Evolutionary conservation across 2,888 invertebrate species (phyloP).

Genomic region (Plemyria rubiginata): DNA sequence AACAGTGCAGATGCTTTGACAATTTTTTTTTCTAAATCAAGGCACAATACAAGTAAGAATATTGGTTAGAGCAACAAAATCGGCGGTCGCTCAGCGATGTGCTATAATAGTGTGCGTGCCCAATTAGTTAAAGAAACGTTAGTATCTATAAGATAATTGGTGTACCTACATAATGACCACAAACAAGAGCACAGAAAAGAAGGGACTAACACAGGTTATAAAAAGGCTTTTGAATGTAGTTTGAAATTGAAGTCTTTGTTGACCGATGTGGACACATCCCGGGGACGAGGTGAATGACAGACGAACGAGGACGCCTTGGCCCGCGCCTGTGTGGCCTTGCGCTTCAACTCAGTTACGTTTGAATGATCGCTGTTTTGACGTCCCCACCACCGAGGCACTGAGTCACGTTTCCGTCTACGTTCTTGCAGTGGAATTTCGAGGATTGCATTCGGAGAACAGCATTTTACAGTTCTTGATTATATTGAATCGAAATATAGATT

Average conservation of each 20-base stretch:
- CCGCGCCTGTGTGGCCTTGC: conserved; percentile 49
- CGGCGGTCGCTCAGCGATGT: no score
- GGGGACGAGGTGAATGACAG: conserved; percentile 29
- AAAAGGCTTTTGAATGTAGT: no score
- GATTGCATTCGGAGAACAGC: conserved; percentile 5
- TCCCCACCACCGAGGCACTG: conserved; percentile 54
- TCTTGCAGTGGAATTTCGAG: conserved; percentile 24
- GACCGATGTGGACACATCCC: conserved; percentile 1
- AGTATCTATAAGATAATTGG: no score
- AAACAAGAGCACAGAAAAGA: no score
- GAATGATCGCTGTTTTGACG: conserved; percentile 64
- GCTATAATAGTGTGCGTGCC: no score
- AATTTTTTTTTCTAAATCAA: no score
- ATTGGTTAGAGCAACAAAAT: no score
- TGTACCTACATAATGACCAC: no score
- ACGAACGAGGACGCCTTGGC: conserved; percentile 25
- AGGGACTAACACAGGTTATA: no score
- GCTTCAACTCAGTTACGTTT: conserved; percentile 59
- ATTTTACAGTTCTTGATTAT: neutral
- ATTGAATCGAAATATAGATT: neutral
- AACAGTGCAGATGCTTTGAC: no score
- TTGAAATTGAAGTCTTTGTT: neutral
- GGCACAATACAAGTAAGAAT: no score
- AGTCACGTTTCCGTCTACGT: conserved; percentile 65
- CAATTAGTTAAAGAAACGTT: no score